These are phyloP conservation scores for Acromyrmex charruanus DNA, from an alignment of 1,140 invertebrate species.

Conservation along the genomic window DNA sequence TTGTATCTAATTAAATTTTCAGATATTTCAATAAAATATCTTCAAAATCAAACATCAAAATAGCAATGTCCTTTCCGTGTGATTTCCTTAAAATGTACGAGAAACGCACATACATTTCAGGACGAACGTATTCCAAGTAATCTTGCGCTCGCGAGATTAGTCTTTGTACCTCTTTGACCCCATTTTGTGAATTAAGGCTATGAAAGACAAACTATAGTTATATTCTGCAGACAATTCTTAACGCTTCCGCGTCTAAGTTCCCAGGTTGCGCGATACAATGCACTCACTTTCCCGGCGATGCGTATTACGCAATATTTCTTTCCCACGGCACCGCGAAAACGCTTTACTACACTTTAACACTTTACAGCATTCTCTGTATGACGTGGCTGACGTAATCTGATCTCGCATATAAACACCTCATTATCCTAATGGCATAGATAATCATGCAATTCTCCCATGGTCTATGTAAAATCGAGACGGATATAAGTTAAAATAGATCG, in stretches of 20 bases:
- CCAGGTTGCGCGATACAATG: slow-evolving; percentile 34
- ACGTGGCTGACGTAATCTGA: slow-evolving; percentile 27
- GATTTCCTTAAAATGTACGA: background rate
- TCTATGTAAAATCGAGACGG: background rate
- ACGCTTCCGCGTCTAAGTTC: slow-evolving; percentile 43
- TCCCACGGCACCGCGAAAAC: slow-evolving; percentile 58
- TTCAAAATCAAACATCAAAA: no score
- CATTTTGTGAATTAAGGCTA: slow-evolving; percentile 18
- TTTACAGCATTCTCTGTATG: slow-evolving; percentile 1
- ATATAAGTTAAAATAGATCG: background rate
- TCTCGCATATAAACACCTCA: background rate
- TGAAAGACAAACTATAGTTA: slow-evolving; percentile 32
- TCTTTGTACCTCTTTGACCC: slow-evolving; percentile 15
- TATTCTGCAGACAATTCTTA: slow-evolving; percentile 28
- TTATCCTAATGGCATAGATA: slow-evolving; percentile 33
- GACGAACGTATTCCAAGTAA: slow-evolving; percentile 19
- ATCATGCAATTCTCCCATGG: background rate
- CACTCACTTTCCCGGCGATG: slow-evolving; percentile 49
- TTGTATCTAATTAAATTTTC: no score
- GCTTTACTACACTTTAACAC: slow-evolving; percentile 51
- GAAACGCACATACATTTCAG: background rate
- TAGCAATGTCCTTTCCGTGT: background rate
- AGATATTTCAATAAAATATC: no score
- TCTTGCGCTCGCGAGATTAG: slow-evolving; percentile 14
- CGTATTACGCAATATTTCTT: slow-evolving; percentile 66